phyloP scores from a whole-genome alignment of 2,797 vertebrate species.

The Phalanger gymnotis region DNA sequence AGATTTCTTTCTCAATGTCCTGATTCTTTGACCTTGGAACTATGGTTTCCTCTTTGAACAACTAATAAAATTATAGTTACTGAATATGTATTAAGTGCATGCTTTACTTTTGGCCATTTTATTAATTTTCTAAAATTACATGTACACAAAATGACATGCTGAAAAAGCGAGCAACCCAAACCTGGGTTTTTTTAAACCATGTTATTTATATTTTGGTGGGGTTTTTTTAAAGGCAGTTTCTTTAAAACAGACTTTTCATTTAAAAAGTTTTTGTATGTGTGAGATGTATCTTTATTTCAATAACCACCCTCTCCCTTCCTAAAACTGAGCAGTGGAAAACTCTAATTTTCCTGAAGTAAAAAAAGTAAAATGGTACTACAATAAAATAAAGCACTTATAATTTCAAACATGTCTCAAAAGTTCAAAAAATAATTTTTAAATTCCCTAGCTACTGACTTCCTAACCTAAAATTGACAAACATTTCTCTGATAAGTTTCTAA shows the following conservation, averaged over 20 bases:
- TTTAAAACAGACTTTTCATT: neutral
- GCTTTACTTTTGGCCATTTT: neutral
- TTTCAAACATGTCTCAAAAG: slow-evolving; percentile 1
- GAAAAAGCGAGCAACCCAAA: neutral
- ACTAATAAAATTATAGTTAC: slow-evolving; percentile 28
- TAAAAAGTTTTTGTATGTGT: neutral
- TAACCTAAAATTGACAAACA: slow-evolving; percentile 44
- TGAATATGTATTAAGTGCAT: neutral
- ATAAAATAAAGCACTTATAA: neutral
- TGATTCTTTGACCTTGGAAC: slow-evolving; percentile 16
- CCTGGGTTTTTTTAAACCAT: neutral
- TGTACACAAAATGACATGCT: neutral
- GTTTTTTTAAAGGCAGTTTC: neutral
- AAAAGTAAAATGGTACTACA: neutral
- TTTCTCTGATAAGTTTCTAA: slow-evolving; percentile 16
- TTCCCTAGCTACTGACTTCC: slow-evolving; percentile 34
- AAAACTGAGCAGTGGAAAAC: neutral
- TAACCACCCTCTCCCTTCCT: neutral
- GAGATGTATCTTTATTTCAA: neutral
- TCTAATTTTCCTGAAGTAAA: neutral
- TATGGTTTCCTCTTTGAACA: neutral
- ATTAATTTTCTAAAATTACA: neutral
- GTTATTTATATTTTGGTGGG: neutral
- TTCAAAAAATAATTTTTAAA: slow-evolving; percentile 34
- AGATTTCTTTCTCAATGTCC: neutral